Percentiles rank a stretch among this genome's conserved stretches.
These are phyloP conservation scores for Aproaerema taeniolella DNA, from an alignment of 2,888 invertebrate species.

Conservation along the genomic window DNA sequence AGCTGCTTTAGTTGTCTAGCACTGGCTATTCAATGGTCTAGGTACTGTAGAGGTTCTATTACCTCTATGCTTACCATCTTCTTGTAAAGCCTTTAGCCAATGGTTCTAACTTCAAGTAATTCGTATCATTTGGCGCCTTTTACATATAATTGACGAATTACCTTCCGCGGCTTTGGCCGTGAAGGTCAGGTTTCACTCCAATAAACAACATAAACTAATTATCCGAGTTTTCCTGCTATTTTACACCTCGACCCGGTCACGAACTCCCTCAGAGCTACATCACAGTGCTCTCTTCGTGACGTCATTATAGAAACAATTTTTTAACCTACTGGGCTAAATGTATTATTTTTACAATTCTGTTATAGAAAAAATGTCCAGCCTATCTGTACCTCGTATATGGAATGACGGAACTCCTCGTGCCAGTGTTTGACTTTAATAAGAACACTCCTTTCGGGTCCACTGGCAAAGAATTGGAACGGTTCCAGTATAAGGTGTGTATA, in stretches of 20 bases:
- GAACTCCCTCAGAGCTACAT: too few species aligned
- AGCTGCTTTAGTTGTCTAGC: neutral
- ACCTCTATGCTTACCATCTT: too few species aligned
- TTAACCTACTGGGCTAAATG: neutral
- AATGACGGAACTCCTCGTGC: conserved; percentile 44
- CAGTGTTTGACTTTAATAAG: conserved; percentile 32
- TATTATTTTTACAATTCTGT: conserved; percentile 7
- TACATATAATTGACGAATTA: too few species aligned
- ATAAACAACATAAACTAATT: neutral
- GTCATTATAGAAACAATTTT: neutral
- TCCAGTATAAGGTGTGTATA: conserved; percentile 25
- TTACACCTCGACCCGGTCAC: too few species aligned
- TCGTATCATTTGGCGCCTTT: too few species aligned
- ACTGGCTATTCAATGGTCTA: neutral
- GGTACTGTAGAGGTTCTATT: neutral
- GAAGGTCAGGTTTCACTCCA: neutral
- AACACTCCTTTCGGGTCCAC: conserved; percentile 34
- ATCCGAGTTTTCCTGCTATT: neutral
- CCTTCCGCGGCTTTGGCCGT: too few species aligned
- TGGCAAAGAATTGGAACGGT: conserved; percentile 30
- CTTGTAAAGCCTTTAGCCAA: too few species aligned
- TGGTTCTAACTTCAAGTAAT: too few species aligned
- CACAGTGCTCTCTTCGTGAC: too few species aligned
- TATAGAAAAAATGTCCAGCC: conserved; percentile 30
- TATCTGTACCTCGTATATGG: conserved; percentile 36